Evolutionary conservation across 2,113 vertebrate species (phyloP).

Genomic region (Nematolebias whitei): DNA sequence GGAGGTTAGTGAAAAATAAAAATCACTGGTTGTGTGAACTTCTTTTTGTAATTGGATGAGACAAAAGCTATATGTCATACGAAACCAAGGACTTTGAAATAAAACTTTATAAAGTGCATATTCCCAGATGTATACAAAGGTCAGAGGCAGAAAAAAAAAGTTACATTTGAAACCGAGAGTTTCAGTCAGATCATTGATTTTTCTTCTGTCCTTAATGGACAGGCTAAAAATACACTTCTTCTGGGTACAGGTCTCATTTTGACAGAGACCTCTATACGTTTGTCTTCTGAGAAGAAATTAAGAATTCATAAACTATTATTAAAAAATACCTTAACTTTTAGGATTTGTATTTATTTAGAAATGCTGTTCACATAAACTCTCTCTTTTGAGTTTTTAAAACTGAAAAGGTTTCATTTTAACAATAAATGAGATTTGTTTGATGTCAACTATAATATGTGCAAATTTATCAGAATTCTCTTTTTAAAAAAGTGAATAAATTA

Average conservation of each 20-base stretch:
- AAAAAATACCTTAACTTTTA: neutral
- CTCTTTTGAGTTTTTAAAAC: too few relatives aligned
- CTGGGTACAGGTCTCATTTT: conserved; percentile 40
- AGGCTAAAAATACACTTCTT: conserved; percentile 67
- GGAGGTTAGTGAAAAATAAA: too few relatives aligned
- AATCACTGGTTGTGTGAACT: too few relatives aligned
- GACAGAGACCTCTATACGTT: conserved; percentile 26
- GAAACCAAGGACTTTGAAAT: conserved; percentile 11
- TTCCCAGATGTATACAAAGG: conserved; percentile 50
- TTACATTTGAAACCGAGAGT: conserved; percentile 59
- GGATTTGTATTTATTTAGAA: too few relatives aligned
- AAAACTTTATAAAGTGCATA: conserved; percentile 43
- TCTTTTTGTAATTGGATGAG: too few relatives aligned
- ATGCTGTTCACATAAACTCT: too few relatives aligned
- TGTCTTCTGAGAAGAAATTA: conserved; percentile 14
- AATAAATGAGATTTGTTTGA: too few relatives aligned
- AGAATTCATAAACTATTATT: neutral
- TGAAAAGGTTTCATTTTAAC: too few relatives aligned
- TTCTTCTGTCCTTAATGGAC: conserved; percentile 64
- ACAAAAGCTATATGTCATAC: neutral
- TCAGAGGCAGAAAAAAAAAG: conserved; percentile 33
- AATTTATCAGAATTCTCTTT: too few relatives aligned
- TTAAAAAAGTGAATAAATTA: too few relatives aligned
- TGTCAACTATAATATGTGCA: too few relatives aligned
- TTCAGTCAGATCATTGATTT: conserved; percentile 70